Evolutionary conservation across 2,888 invertebrate species (phyloP).

Genomic region (Aleiodes testaceus): DNA sequence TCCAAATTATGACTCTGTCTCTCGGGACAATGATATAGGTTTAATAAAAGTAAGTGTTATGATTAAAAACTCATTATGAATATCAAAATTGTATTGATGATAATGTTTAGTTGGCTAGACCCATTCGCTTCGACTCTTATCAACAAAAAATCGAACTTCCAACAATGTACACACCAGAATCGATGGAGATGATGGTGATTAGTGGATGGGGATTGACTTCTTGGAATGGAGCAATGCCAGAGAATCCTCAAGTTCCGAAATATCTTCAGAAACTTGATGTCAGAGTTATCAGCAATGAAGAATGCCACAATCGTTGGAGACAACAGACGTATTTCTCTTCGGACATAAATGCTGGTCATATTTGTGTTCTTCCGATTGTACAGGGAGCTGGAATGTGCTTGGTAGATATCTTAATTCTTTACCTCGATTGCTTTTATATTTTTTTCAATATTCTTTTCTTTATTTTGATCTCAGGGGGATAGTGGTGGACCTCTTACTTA

Average conservation of each 20-base stretch:
- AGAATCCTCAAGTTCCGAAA: not conserved
- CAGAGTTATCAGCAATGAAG: not conserved
- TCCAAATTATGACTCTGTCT: too few species aligned
- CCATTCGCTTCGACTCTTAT: not conserved
- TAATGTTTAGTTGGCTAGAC: not conserved
- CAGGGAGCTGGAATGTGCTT: constrained; percentile 37
- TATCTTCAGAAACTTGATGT: constrained; percentile 1
- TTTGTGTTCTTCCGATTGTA: not conserved
- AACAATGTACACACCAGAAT: not conserved
- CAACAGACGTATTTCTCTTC: too few species aligned
- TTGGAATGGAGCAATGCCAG: not conserved
- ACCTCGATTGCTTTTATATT: not conserved
- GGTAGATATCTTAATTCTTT: constrained; percentile 20
- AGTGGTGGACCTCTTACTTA: constrained; percentile 42
- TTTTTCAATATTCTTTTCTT: not conserved
- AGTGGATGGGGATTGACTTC: constrained; percentile 4
- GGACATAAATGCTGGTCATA: not conserved
- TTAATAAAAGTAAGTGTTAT: too few species aligned
- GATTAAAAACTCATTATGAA: too few species aligned
- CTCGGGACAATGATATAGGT: too few species aligned
- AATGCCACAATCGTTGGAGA: not conserved
- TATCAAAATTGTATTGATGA: not conserved
- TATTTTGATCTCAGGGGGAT: constrained; percentile 30
- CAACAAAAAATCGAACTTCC: not conserved
- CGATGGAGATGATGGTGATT: not conserved